A percentile compares a stretch with the other conserved stretches of the same genome.
phyloP scores from a whole-genome alignment of 2,888 invertebrate genomes.

The Xestia c-nigrum region DNA sequence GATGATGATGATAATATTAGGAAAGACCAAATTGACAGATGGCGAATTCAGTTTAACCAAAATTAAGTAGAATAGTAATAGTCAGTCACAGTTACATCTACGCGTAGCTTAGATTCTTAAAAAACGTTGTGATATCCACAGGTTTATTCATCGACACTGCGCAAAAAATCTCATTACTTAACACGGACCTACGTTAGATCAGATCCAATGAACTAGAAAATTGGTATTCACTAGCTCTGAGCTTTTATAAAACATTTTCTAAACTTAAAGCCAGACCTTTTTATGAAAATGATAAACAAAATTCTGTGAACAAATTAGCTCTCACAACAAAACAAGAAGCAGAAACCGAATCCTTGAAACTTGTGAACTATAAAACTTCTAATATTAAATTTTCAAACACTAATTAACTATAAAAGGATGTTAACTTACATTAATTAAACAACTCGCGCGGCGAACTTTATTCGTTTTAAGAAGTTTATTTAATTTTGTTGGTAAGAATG shows the following conservation, averaged over 20 bases:
- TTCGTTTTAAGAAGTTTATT: conserved; percentile 54
- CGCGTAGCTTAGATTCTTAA: neutral
- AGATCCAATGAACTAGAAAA: conserved; percentile 52
- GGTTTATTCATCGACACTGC: neutral
- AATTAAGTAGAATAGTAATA: neutral
- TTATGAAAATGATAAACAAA: conserved; percentile 26
- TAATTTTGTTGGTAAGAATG: conserved; percentile 58
- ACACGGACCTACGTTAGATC: conserved; percentile 15
- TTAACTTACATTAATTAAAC: conserved; percentile 60
- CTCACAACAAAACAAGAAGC: conserved; percentile 23
- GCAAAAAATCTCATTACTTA: conserved; percentile 1
- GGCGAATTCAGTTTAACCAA: neutral
- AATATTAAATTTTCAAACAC: conserved; percentile 51
- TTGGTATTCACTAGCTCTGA: conserved; percentile 14
- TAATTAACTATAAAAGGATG: conserved; percentile 55
- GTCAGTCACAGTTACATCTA: neutral
- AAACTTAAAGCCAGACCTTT: conserved; percentile 10
- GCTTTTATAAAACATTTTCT: conserved; percentile 11
- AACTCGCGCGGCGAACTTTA: conserved; percentile 45
- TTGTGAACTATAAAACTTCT: conserved; percentile 49
- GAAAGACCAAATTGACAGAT: neutral
- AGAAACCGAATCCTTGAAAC: conserved; percentile 42
- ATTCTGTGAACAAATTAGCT: conserved; percentile 19
- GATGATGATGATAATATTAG: neutral
- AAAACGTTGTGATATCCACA: neutral